These are phyloP conservation scores for Eidolon helvum DNA, from an alignment of 2,113 vertebrate genomes.

Conservation along the genomic window DNA sequence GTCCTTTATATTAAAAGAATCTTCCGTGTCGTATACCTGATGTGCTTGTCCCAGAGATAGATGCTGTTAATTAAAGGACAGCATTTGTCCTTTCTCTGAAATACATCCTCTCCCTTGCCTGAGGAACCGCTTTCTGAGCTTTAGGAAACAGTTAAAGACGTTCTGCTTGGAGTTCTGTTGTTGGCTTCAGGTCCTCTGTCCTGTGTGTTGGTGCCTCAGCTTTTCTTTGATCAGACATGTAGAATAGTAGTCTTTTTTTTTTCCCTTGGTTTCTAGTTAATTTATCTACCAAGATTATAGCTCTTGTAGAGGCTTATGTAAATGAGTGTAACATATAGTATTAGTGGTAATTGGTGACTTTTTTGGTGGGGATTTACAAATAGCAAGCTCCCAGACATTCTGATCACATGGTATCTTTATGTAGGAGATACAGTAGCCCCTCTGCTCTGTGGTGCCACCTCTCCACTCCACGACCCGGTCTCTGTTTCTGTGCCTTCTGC, in stretches of 20 bases:
- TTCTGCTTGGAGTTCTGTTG: neutral
- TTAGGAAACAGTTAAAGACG: conserved; percentile 50
- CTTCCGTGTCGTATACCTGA: conserved; percentile 83
- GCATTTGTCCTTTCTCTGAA: conserved; percentile 82
- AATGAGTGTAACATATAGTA: neutral
- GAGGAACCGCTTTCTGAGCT: conserved; percentile 27
- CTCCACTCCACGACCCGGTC: neutral
- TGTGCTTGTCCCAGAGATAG: conserved; percentile 87
- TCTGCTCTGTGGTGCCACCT: neutral
- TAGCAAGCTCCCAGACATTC: neutral
- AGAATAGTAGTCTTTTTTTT: neutral
- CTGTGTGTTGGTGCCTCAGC: neutral
- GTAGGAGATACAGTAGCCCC: neutral
- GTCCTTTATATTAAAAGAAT: conserved; percentile 86
- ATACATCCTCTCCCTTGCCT: conserved; percentile 62
- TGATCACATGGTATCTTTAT: neutral
- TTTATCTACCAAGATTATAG: neutral
- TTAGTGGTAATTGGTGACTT: neutral
- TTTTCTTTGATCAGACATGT: neutral
- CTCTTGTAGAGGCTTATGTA: neutral
- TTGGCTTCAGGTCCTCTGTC: neutral
- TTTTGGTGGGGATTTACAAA: neutral
- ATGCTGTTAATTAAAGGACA: conserved; percentile 87
- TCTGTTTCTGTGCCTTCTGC: neutral
- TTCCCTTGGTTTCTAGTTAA: neutral